phyloP scores from a whole-genome alignment of 2,888 invertebrate genomes.

The Pristionchus entomophagus region DNA sequence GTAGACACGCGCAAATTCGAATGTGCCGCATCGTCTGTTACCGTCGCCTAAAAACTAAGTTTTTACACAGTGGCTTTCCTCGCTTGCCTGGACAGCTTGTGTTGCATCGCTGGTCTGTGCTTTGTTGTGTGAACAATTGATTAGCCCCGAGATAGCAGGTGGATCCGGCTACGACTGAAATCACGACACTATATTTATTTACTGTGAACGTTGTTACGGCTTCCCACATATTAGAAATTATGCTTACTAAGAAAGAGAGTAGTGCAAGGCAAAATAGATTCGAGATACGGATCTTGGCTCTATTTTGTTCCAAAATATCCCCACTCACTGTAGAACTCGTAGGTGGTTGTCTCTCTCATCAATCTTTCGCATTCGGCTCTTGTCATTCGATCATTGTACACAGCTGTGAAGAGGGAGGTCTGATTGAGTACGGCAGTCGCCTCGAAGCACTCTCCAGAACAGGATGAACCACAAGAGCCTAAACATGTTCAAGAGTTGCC shows the following conservation, averaged over 20 bases:
- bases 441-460: background rate
- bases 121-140: background rate
- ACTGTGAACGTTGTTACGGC: too few species aligned
- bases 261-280: too few species aligned
- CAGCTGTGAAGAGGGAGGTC: background rate
- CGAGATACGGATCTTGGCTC: too few species aligned
- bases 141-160: background rate
- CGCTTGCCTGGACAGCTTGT: background rate
- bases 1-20: background rate
- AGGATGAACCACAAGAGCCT: background rate
- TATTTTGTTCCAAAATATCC: too few species aligned
- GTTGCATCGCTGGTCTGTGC: background rate
- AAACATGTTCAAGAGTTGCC: background rate
- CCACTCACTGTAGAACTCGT: background rate
- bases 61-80: too few species aligned
- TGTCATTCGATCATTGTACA: background rate
- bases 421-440: background rate
- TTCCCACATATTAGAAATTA: background rate
- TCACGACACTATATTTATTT: too few species aligned
- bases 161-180: background rate
- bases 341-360: background rate
- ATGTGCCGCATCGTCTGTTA: background rate
- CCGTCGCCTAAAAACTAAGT: background rate
- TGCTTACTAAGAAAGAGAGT: too few species aligned
- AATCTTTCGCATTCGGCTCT: background rate